Base-by-base conservation (phyloP, 2,888 invertebrate species). In the Lepidocyrtinus sp. region DNA sequence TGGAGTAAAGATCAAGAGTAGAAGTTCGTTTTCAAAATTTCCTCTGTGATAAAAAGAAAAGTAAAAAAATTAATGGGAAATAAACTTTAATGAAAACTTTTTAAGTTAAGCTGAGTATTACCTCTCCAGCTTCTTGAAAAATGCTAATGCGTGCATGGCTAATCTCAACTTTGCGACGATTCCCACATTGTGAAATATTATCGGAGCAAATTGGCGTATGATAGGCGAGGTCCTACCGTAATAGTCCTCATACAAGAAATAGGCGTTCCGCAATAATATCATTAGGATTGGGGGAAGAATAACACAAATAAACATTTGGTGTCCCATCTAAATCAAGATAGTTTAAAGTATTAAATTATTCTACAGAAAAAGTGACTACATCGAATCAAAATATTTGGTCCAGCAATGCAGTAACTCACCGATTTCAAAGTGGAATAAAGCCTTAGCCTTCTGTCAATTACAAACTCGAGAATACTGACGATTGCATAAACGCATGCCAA, bases 81-180 rank as follows among this genome's bases (percentile, higher is more conserved):
- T 5, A 17, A n/a, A n/a, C n/a, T n/a, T n/a, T n/a, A n/a, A n/a
- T n/a, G n/a, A n/a, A n/a, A n/a, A n/a, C n/a, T n/a, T n/a, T n/a
- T n/a, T n/a, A n/a, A n/a, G n/a, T n/a, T n/a, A 21, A 62, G 24
- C 12, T 36, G 12, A 36, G 12, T 36, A 36, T 26, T 65, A 72
- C 77, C 77, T 71, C 17, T 77, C 77, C 61, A 77, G 17, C 25
- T 25, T 59, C 46, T 72, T 77, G 25, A 77, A 77, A 63, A 77
- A 64, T 22, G 77, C 72, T 21, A 77, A 22, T 0, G 67, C 67
- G 26, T 77, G 77, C 59, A 77, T 77, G 2, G 71, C 77, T 22
- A 77, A 65, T 46, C 77, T 71, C 77, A 77, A 67, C n/a, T 77
- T 77, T 24, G 77, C 71, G 0, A 77, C 72, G 9, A 77, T 61